phyloP scores from a whole-genome alignment of 1,140 invertebrate species.

The Cataglyphis hispanica region DNA sequence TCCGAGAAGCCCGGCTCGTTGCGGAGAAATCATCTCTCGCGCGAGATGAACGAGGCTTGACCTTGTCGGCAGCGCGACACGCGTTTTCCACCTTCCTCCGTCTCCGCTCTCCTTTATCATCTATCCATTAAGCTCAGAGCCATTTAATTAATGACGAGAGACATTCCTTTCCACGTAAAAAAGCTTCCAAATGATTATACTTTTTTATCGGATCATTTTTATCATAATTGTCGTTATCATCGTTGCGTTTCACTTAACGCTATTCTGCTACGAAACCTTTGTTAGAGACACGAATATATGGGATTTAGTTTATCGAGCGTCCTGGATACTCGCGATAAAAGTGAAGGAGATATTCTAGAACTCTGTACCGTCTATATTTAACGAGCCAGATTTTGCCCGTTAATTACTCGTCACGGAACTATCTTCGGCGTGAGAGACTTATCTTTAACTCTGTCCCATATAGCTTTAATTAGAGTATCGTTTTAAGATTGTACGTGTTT shows the following conservation, averaged over 20 bases:
- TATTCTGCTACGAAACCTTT: too few relatives aligned
- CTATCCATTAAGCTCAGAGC: neutral
- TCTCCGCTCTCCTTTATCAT: too few relatives aligned
- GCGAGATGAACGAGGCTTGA: neutral
- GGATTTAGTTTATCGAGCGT: slow-evolving; percentile 27
- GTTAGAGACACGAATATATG: neutral
- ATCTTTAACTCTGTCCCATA: slow-evolving; percentile 45
- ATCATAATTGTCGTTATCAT: neutral
- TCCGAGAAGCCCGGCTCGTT: neutral
- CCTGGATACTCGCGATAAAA: slow-evolving; percentile 29
- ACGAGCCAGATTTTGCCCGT: slow-evolving; percentile 1
- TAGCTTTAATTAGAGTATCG: slow-evolving; percentile 26
- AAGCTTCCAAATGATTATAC: neutral
- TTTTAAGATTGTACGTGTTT: slow-evolving; percentile 12
- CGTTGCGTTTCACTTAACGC: neutral
- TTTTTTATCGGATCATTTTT: neutral
- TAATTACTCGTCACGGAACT: slow-evolving; percentile 27
- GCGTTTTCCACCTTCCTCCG: neutral
- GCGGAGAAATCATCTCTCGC: slow-evolving; percentile 1
- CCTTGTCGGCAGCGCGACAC: neutral
- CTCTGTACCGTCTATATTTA: slow-evolving; percentile 33
- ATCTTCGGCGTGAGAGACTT: slow-evolving; percentile 9
- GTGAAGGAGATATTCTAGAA: slow-evolving; percentile 25
- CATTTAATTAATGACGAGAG: neutral
- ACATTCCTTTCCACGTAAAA: too few relatives aligned